Percentiles rank a stretch among this genome's conserved stretches.
These are phyloP conservation scores for Camponotus vicinus DNA, from an alignment of 1,140 invertebrate species.

Conservation along the genomic window DNA sequence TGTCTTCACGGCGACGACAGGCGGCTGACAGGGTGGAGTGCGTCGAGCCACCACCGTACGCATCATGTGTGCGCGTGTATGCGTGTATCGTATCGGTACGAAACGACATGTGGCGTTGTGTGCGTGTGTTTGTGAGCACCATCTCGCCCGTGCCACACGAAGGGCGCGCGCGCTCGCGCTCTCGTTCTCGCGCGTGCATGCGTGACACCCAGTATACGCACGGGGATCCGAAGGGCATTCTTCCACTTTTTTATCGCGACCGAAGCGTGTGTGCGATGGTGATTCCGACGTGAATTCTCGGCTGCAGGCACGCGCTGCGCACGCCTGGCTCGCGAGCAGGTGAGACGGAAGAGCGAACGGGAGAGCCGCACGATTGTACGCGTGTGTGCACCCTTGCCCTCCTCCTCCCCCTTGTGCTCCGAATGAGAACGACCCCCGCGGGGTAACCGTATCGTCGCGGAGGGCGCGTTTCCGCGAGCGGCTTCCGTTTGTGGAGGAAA, in stretches of 20 bases:
- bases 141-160: conserved; percentile 20
- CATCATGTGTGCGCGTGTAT: background rate
- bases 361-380: conserved; percentile 22
- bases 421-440: conserved; percentile 42
- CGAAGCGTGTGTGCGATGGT: conserved; percentile 33
- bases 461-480: conserved; percentile 20
- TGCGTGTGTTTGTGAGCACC: background rate
- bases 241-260: conserved; percentile 71
- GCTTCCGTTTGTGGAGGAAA: conserved; percentile 8
- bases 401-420: conserved; percentile 14
- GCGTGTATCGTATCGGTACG: background rate
- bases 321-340: conserved; percentile 76
- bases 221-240: conserved; percentile 58
- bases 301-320: conserved; percentile 75
- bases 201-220: conserved; percentile 29
- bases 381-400: conserved; percentile 22
- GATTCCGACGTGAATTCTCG: conserved; percentile 42
- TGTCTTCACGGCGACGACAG: conserved; percentile 68
- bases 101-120: conserved; percentile 2
- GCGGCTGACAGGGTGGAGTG: conserved; percentile 69
- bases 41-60: conserved; percentile 18
- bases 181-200: conserved; percentile 16
- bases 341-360: conserved; percentile 67
- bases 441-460: conserved; percentile 26
- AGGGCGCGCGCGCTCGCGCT: background rate